A percentile compares a stretch with the other conserved stretches of the same genome.
These are phyloP conservation scores for Tetraneura akinire DNA, from an alignment of 1,140 invertebrate species.

Conservation along the genomic window DNA sequence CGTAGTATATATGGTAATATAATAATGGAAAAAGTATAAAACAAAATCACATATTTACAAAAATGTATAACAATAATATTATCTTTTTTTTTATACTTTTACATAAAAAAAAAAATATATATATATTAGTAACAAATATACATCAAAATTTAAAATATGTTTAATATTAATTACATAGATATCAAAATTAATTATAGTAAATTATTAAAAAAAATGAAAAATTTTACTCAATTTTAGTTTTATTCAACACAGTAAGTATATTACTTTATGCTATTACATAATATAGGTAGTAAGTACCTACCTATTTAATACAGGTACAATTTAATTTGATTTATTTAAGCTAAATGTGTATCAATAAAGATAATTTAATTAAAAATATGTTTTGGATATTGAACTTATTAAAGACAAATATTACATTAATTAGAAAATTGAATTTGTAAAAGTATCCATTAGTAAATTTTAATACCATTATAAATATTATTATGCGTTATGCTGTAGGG, in stretches of 20 bases:
- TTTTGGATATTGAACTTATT: no score
- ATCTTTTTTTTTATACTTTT: background rate
- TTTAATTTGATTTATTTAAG: background rate
- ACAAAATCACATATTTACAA: constrained; percentile 44
- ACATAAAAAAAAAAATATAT: constrained; percentile 1
- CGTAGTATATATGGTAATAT: constrained; percentile 29
- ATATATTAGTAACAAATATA: background rate
- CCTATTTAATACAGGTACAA: background rate
- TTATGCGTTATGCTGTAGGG: no score
- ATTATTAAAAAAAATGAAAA: constrained; percentile 25
- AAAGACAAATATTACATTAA: no score
- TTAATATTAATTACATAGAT: constrained; percentile 12
- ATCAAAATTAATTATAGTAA: background rate
- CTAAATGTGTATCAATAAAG: no score
- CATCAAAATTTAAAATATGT: constrained; percentile 17
- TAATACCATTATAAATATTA: no score
- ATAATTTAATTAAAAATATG: background rate
- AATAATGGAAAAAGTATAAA: constrained; percentile 12
- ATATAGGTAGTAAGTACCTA: no score
- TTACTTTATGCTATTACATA: no score
- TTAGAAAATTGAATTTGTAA: no score
- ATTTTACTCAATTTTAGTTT: constrained; percentile 19
- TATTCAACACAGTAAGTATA: no score
- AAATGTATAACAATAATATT: constrained; percentile 38
- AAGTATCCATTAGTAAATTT: no score